These are phyloP conservation scores for Doryteuthis pealeii DNA, from an alignment of 1,140 invertebrate genomes.

Conservation along the genomic window DNA sequence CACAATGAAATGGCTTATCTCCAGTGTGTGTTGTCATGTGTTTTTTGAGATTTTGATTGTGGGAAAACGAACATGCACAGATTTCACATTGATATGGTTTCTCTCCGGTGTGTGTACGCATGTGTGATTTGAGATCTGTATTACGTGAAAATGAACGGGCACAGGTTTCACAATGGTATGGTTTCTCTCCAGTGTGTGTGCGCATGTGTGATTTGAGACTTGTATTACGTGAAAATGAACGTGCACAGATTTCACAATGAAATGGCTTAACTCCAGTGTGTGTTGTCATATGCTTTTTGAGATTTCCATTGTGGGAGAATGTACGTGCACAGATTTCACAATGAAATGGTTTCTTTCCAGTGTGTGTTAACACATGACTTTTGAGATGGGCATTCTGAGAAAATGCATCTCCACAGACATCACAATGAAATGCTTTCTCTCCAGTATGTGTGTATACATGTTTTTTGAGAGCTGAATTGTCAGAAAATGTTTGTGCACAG, in stretches of 20 bases:
- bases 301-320: constrained; percentile 74
- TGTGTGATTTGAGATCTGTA: constrained; percentile 25
- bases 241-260: constrained; percentile 48
- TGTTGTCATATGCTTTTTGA: constrained; percentile 61
- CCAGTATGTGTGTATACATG: no score
- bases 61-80: no score
- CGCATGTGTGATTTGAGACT: constrained; percentile 37
- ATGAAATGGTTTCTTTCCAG: constrained; percentile 9
- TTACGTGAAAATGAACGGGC: constrained; percentile 79
- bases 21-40: no score
- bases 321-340: constrained; percentile 9
- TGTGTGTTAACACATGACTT: no score
- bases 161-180: constrained; percentile 84
- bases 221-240: constrained; percentile 27
- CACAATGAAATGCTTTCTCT: no score
- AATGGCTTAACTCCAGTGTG: constrained; percentile 69
- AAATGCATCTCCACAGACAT: no score
- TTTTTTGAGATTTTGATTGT: no score
- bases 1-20: no score
- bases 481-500: no score
- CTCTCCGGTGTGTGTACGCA: constrained; percentile 24
- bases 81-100: no score
- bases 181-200: constrained; percentile 79
- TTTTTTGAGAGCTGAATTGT: no score
- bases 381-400: no score